phyloP scores from a whole-genome alignment of 2,888 invertebrate species.

The Drosophila parthenogenetica region DNA sequence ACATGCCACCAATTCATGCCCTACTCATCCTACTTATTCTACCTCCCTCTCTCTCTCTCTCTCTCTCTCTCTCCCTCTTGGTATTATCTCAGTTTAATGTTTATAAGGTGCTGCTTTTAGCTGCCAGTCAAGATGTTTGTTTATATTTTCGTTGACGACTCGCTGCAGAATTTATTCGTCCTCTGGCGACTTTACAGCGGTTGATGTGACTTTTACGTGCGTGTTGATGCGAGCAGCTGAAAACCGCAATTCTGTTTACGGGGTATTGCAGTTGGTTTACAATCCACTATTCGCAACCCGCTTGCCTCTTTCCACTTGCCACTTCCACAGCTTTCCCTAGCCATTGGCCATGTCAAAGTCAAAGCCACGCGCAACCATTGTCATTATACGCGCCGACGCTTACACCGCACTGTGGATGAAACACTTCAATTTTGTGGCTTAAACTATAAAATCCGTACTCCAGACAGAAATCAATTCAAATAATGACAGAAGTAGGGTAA shows the following conservation, averaged over 20 bases:
- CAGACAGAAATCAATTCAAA: too few relatives aligned
- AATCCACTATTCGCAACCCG: slow-evolving; percentile 5
- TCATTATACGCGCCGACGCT: slow-evolving; percentile 79
- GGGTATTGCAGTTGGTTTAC: slow-evolving; percentile 24
- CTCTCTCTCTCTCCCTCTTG: not conserved
- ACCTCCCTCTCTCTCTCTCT: not conserved
- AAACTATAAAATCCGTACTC: not conserved
- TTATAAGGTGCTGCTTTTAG: slow-evolving; percentile 80
- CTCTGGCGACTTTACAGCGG: slow-evolving; percentile 61
- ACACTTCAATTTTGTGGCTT: not conserved
- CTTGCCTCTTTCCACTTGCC: slow-evolving; percentile 10
- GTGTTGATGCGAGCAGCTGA: slow-evolving; percentile 56
- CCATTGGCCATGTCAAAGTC: slow-evolving; percentile 74
- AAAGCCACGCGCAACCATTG: slow-evolving; percentile 73
- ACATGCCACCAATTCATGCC: slow-evolving; percentile 30
- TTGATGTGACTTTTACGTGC: slow-evolving; percentile 74
- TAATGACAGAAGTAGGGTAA: too few relatives aligned
- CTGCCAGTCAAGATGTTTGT: slow-evolving; percentile 67
- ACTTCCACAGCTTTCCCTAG: not conserved
- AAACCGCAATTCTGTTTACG: slow-evolving; percentile 53
- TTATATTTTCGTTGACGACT: slow-evolving; percentile 71
- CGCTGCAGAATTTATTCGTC: slow-evolving; percentile 50
- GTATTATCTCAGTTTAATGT: slow-evolving; percentile 63
- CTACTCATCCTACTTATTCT: not conserved
- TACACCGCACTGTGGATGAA: slow-evolving; percentile 46